A percentile compares a stretch with the other conserved stretches of the same genome.
phyloP scores from a whole-genome alignment of 2,888 invertebrate species.

The Eupelmus urozonus region DNA sequence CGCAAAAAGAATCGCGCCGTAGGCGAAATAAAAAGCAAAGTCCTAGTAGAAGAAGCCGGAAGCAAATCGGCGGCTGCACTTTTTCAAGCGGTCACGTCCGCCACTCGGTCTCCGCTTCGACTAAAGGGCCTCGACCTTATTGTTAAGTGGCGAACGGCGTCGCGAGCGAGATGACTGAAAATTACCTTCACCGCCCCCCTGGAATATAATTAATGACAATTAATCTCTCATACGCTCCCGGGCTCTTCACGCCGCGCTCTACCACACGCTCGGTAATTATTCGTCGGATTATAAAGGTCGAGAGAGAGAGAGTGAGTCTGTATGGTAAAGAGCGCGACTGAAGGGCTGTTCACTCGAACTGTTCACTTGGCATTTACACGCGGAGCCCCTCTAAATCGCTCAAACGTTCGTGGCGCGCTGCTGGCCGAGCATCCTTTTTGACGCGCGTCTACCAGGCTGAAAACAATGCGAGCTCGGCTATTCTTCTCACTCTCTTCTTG shows the following conservation, averaged over 20 bases:
- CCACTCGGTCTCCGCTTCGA: slow-evolving; percentile 57
- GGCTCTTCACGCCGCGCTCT: too few relatives aligned
- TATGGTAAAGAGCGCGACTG: slow-evolving; percentile 49
- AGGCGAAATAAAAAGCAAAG: background rate
- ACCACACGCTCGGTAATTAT: slow-evolving; percentile 41
- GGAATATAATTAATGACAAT: slow-evolving; percentile 77
- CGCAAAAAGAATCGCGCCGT: slow-evolving; percentile 12
- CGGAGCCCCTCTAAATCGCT: slow-evolving; percentile 66
- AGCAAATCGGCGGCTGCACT: slow-evolving; percentile 62
- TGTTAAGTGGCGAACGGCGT: slow-evolving; percentile 70
- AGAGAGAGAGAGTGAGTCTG: slow-evolving; percentile 69
- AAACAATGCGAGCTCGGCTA: slow-evolving; percentile 37
- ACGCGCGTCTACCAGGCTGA: slow-evolving; percentile 1
- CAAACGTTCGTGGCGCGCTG: slow-evolving; percentile 61
- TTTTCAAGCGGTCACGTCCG: slow-evolving; percentile 72
- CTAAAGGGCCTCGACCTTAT: slow-evolving; percentile 69
- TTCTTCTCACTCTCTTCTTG: background rate
- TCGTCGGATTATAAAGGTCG: slow-evolving; percentile 76
- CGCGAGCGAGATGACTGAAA: slow-evolving; percentile 70
- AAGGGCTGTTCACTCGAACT: slow-evolving; percentile 76
- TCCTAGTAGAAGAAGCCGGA: background rate
- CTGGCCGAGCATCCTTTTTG: slow-evolving; percentile 28
- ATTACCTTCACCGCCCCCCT: slow-evolving; percentile 66
- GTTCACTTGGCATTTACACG: slow-evolving; percentile 75
- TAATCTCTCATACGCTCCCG: slow-evolving; percentile 76